phyloP scores from a whole-genome alignment of 1,140 invertebrate species.

The Drosophila eugracilis region DNA sequence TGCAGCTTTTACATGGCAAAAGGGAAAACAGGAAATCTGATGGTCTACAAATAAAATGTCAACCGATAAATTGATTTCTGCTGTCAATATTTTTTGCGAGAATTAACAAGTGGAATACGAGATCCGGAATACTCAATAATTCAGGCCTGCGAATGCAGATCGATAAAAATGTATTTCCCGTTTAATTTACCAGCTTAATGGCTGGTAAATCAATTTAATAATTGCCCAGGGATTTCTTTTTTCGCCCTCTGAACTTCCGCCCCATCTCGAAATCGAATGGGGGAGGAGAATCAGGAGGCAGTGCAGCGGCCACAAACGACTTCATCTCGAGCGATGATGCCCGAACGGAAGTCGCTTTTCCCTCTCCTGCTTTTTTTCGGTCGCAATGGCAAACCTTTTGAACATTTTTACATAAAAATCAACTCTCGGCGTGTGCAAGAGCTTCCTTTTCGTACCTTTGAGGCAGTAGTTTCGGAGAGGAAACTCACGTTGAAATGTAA shows the following conservation, averaged over 20 bases:
- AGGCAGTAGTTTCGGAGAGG: conserved; percentile 34
- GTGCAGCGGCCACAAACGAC: conserved; percentile 37
- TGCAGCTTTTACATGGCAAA: not conserved
- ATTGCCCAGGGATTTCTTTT: conserved; percentile 19
- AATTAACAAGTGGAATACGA: conserved; percentile 32
- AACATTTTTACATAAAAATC: conserved; percentile 64
- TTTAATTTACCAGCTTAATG: conserved; percentile 45
- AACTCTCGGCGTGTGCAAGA: conserved; percentile 30
- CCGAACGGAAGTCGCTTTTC: conserved; percentile 56
- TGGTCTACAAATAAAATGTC: conserved; percentile 16
- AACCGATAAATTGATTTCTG: conserved; percentile 36
- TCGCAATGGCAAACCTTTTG: conserved; percentile 24
- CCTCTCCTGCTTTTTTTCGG: not conserved
- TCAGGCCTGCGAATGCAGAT: conserved; percentile 22
- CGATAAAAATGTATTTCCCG: conserved; percentile 40
- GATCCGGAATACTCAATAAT: conserved; percentile 31
- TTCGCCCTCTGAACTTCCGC: not conserved
- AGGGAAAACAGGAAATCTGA: conserved; percentile 9
- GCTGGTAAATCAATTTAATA: conserved; percentile 43
- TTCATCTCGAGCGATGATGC: conserved; percentile 36
- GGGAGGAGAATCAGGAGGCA: conserved; percentile 19
- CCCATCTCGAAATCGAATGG: not conserved
- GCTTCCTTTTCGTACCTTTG: conserved; percentile 52
- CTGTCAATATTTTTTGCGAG: conserved; percentile 32
- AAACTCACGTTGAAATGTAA: conserved; percentile 80